These are phyloP conservation scores for Ctenicera cuprea DNA, from an alignment of 2,888 invertebrate genomes.

Conservation along the genomic window DNA sequence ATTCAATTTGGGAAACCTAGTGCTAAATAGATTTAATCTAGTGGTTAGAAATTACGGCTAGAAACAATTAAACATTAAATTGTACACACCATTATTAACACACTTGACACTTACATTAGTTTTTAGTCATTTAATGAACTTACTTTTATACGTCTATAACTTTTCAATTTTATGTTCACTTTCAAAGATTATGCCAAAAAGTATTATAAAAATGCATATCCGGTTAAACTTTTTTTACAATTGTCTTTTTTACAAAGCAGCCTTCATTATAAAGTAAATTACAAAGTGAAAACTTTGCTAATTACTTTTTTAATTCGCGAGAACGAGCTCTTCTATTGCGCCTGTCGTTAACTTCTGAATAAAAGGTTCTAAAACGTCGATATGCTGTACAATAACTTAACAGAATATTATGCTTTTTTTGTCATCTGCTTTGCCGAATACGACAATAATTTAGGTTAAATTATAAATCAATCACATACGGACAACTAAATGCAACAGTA, in stretches of 20 bases:
- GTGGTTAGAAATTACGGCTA: too few relatives aligned
- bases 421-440: too few relatives aligned
- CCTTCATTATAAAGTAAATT: conserved; percentile 35
- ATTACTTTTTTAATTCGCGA: conserved; percentile 40
- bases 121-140: too few relatives aligned
- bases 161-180: background rate
- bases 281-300: conserved; percentile 41
- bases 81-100: too few relatives aligned
- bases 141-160: too few relatives aligned
- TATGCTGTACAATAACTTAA: background rate
- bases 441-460: too few relatives aligned
- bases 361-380: background rate
- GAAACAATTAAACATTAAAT: too few relatives aligned
- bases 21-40: background rate
- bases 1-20: conserved; percentile 6
- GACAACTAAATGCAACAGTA: too few relatives aligned
- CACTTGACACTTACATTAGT: too few relatives aligned
- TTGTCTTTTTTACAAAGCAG: conserved; percentile 18
- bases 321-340: conserved; percentile 21
- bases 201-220: conserved; percentile 33
- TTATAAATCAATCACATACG: too few relatives aligned
- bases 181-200: conserved; percentile 15
- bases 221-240: conserved; percentile 26
- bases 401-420: background rate
- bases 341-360: conserved; percentile 11